Percentiles rank a stretch among this genome's conserved stretches.
Evolutionary conservation across 2,888 invertebrate genomes (phyloP).

Genomic region (Omphaloscelis lunosa): DNA sequence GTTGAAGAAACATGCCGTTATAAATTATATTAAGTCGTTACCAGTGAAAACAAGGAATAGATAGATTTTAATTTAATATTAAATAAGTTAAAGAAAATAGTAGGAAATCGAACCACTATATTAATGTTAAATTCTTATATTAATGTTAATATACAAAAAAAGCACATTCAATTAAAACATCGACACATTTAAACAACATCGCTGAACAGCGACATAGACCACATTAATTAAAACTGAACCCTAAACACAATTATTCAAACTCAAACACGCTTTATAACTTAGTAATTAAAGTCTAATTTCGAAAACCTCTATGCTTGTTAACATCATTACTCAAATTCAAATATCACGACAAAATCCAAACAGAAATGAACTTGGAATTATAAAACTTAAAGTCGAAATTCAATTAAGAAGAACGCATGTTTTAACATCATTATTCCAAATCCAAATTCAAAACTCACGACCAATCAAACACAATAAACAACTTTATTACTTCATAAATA

Average conservation of each 20-base stretch:
- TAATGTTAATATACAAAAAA: conserved; percentile 38
- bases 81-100: background rate
- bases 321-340: conserved; percentile 77
- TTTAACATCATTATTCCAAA: background rate
- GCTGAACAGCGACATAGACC: conserved; percentile 47
- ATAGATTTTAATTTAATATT: background rate
- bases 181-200: conserved; percentile 46
- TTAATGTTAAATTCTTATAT: conserved; percentile 34
- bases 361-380: background rate
- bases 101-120: conserved; percentile 3
- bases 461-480: background rate
- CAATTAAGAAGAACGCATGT: background rate
- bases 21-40: background rate
- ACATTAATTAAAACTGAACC: conserved; percentile 27
- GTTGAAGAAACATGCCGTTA: conserved; percentile 12
- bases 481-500: background rate
- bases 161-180: conserved; percentile 56
- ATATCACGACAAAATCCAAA: conserved; percentile 7
- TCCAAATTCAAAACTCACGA: background rate
- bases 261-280: background rate
- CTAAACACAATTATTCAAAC: conserved; percentile 1
- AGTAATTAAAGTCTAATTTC: background rate
- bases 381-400: background rate
- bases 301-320: conserved; percentile 88
- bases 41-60: background rate